These are phyloP conservation scores for Podarcis raffonei DNA, from an alignment of 2,113 vertebrate genomes.

Conservation along the genomic window DNA sequence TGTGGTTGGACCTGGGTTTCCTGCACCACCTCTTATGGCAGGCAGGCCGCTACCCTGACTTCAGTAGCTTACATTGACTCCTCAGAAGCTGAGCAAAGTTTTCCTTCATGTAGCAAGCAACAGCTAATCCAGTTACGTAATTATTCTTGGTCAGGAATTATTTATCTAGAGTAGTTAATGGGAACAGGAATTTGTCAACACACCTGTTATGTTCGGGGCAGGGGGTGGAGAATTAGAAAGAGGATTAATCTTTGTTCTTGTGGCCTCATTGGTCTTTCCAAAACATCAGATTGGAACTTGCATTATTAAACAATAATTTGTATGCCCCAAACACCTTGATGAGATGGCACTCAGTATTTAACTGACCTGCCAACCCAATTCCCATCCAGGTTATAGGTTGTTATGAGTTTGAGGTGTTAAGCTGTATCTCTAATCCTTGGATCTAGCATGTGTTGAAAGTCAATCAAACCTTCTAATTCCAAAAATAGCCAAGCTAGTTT, in stretches of 20 bases:
- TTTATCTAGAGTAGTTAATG: not conserved
- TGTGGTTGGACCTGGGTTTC: not conserved
- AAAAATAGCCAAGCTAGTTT: too few species aligned
- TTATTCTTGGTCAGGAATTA: constrained; percentile 3
- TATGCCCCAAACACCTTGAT: not conserved
- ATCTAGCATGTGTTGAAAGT: too few species aligned
- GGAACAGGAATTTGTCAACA: constrained; percentile 3
- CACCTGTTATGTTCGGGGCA: not conserved
- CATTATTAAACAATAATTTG: not conserved
- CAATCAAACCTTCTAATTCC: too few species aligned
- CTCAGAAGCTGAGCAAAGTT: not conserved
- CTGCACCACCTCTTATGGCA: not conserved
- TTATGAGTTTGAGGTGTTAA: too few species aligned
- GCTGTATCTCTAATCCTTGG: too few species aligned
- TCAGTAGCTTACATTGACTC: not conserved
- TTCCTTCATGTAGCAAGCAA: not conserved
- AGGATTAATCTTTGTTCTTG: not conserved
- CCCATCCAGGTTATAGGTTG: not conserved
- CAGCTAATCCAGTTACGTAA: not conserved
- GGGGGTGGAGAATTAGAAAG: not conserved
- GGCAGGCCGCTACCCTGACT: not conserved
- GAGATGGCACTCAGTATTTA: constrained; percentile 7
- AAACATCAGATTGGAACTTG: not conserved
- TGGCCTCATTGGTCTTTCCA: not conserved
- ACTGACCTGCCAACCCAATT: not conserved